These are phyloP conservation scores for Solen grandis DNA, from an alignment of 1,140 invertebrate species.

Conservation along the genomic window DNA sequence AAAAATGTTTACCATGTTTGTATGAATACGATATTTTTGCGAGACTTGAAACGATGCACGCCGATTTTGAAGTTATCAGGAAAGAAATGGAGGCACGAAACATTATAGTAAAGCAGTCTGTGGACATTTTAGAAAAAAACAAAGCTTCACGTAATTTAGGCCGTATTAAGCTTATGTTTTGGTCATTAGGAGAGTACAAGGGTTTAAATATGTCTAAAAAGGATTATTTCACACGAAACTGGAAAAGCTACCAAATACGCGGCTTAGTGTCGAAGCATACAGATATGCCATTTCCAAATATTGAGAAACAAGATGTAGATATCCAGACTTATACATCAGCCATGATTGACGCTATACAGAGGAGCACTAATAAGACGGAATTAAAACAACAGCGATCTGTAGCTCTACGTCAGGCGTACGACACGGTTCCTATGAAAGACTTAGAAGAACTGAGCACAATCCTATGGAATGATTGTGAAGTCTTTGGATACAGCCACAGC, in stretches of 20 bases:
- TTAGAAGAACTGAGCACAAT: constrained; percentile 4
- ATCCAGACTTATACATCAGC: background rate
- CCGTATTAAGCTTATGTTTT: background rate
- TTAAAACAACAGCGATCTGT: background rate
- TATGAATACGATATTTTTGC: constrained; percentile 4
- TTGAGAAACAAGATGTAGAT: background rate
- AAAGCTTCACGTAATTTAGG: too few relatives aligned
- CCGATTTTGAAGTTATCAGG: background rate
- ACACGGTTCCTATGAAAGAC: background rate
- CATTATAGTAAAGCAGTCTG: background rate
- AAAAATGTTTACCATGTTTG: background rate
- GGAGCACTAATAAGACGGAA: background rate
- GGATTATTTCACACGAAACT: background rate
- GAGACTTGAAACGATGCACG: background rate
- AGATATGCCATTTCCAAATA: background rate
- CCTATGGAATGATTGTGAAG: background rate
- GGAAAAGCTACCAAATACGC: constrained; percentile 6
- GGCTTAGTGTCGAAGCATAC: constrained; percentile 5
- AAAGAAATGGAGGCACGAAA: background rate
- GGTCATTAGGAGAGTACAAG: background rate
- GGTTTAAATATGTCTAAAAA: background rate
- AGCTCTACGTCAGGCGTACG: constrained; percentile 4
- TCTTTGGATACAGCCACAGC: background rate
- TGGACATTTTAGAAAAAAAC: background rate
- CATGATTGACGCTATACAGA: background rate